A percentile compares a stretch with the other conserved stretches of the same genome.
phyloP scores from a whole-genome alignment of 2,797 vertebrate genomes.

The Sarcoramphus papa region DNA sequence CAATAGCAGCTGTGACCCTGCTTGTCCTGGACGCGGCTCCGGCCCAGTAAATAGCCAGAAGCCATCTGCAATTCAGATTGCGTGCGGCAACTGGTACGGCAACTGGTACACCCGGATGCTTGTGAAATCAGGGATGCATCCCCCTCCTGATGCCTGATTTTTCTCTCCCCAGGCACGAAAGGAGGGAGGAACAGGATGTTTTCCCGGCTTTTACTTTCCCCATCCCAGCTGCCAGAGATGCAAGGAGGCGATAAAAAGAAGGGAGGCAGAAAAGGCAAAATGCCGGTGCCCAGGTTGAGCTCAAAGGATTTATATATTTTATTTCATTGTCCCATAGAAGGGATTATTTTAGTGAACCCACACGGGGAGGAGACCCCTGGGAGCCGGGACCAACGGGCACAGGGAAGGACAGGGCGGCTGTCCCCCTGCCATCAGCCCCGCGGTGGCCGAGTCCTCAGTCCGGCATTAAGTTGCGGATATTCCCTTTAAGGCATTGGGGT shows the following conservation, averaged over 20 bases:
- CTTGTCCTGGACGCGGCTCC: neutral
- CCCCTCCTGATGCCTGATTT: neutral
- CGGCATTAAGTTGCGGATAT: neutral
- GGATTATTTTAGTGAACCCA: neutral
- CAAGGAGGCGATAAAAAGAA: rapidly evolving
- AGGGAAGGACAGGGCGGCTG: rapidly evolving
- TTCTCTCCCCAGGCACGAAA: neutral
- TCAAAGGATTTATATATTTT: neutral
- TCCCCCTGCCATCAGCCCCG: neutral
- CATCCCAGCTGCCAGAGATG: rapidly evolving
- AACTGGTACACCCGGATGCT: neutral
- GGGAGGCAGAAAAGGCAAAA: neutral
- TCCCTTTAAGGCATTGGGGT: neutral
- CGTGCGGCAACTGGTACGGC: neutral
- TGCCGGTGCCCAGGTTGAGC: neutral
- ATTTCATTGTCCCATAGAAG: rapidly evolving
- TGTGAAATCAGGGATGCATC: neutral
- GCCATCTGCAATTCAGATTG: slow-evolving; percentile 26
- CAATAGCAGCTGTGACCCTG: neutral
- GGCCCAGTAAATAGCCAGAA: neutral
- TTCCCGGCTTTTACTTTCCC: neutral
- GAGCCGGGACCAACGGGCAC: rapidly evolving
- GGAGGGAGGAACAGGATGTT: neutral
- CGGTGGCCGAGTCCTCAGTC: neutral
- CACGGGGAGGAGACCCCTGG: neutral